Conservation (phyloP, 1,140 invertebrate genomes). For the Plodia interpunctella region DNA sequence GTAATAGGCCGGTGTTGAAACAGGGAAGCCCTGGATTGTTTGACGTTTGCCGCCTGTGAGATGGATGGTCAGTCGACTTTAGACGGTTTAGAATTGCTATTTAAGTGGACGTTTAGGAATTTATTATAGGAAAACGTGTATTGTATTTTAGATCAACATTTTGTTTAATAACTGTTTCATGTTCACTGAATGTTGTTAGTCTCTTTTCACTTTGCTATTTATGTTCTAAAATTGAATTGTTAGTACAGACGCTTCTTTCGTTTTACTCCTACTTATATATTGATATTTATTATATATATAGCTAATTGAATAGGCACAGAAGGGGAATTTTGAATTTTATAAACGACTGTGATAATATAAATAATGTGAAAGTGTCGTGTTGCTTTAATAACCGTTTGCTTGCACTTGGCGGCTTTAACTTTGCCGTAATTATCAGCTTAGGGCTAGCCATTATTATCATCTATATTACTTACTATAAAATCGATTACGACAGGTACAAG, state of each 20-base stretch:
- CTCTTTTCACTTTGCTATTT: too few species aligned
- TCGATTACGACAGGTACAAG: background rate
- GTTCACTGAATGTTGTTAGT: too few species aligned
- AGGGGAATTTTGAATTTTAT: background rate
- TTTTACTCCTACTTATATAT: too few species aligned
- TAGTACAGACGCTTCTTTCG: too few species aligned
- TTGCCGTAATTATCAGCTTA: background rate
- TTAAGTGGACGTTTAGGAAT: slow-evolving; percentile 30
- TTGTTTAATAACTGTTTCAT: too few species aligned
- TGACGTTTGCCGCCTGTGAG: slow-evolving; percentile 37
- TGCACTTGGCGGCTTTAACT: slow-evolving; percentile 2
- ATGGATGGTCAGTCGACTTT: slow-evolving; percentile 35
- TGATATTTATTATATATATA: too few species aligned
- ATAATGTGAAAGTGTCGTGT: too few species aligned
- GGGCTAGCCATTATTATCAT: too few species aligned
- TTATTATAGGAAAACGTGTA: slow-evolving; percentile 1
- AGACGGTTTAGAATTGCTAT: slow-evolving; percentile 34
- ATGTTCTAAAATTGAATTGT: too few species aligned
- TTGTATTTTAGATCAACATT: background rate
- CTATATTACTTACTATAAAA: background rate
- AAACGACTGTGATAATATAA: too few species aligned
- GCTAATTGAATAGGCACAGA: too few species aligned
- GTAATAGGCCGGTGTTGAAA: slow-evolving; percentile 53
- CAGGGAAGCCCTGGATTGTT: slow-evolving; percentile 40
- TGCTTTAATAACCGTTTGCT: background rate